Base-by-base conservation (phyloP, 2,113 vertebrate species). In the Phalacrocorax pelagicus region DNA sequence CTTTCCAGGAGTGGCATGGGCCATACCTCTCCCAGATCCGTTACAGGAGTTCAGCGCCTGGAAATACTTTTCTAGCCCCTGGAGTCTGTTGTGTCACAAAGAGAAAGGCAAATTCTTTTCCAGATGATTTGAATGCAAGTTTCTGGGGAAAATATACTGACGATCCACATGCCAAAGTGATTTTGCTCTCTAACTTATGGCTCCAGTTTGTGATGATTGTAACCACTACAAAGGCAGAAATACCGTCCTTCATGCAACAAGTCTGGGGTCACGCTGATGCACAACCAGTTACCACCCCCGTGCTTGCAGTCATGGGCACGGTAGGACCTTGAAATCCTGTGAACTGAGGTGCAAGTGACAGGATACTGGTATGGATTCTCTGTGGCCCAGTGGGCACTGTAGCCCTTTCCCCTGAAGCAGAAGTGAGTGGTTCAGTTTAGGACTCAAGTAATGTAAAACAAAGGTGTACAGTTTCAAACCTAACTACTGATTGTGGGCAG, bases 271-370 rank as follows among this genome's bases (percentile, higher is more conserved):
- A 2, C 11, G 11, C 11, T 86, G 54, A 26, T 55, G 36, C 9
- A 11, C 29, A 18, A 6, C 38, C 20, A 42, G 38, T 81, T 10
- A 3, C n/a, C 59, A 27, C 57, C 69, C 55, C 22, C 10, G 0
- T 0, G 1, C 46, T 27, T 47, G 24, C 11, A 44, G 72, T 55
- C 3, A 0, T 17, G 12, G n/a, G 18, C 51, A 10, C 1, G 12
- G 46, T 6, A 32, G 44, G 70, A 23, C 58, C 57, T 32, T 44
- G 58, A 63, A 70, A 40, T 59, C 55, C 72, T 32, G 59, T 47
- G 71, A 52, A 7, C 18, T 17, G 59, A 54, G 34, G 23, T 55
- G 14, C 15, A 23, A 49, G 67, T 40, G 26, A 30, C 24, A 49
- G 42, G 54, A 20, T 29, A 21, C 36, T 32, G 3, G 2, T 9